Evolutionary conservation across 2,888 invertebrate species (phyloP).

Genomic region (Trachelus tabidus): DNA sequence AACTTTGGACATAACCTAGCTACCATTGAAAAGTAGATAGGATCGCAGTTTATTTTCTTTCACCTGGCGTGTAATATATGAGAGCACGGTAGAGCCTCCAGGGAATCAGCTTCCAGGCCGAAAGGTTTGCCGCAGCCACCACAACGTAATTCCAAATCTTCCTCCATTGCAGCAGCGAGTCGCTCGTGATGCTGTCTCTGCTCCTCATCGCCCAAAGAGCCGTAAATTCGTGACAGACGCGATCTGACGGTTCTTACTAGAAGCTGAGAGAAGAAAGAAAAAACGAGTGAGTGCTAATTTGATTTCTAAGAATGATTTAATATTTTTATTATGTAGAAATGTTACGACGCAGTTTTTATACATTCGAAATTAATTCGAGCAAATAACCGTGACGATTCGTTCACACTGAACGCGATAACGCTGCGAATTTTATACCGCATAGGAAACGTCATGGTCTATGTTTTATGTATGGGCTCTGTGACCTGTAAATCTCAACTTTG

Average conservation of each 20-base stretch:
- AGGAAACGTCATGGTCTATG: not conserved
- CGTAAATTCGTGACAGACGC: conserved; percentile 83
- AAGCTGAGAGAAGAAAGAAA: conserved; percentile 69
- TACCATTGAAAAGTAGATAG: conserved; percentile 16
- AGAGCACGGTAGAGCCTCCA: conserved; percentile 87
- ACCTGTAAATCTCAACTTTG: conserved; percentile 2
- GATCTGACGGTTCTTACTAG: conserved; percentile 83
- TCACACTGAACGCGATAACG: not conserved
- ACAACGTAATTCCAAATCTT: conserved; percentile 82
- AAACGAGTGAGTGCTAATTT: not conserved
- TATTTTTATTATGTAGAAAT: not conserved
- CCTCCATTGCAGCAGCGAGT: conserved; percentile 74
- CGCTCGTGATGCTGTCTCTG: conserved; percentile 81
- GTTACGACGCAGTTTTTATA: not conserved
- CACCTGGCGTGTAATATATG: conserved; percentile 89
- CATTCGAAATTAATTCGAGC: not conserved
- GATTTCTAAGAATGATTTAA: not conserved
- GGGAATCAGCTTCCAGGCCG: conserved; percentile 76
- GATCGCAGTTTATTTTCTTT: conserved; percentile 16
- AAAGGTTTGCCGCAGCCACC: conserved; percentile 85
- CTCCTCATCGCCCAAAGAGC: conserved; percentile 83
- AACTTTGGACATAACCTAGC: no score
- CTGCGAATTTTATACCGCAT: not conserved
- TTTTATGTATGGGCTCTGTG: not conserved
- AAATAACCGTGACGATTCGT: not conserved